These are phyloP conservation scores for Creontiades dilutus DNA, from an alignment of 2,888 invertebrate species.

Conservation along the genomic window DNA sequence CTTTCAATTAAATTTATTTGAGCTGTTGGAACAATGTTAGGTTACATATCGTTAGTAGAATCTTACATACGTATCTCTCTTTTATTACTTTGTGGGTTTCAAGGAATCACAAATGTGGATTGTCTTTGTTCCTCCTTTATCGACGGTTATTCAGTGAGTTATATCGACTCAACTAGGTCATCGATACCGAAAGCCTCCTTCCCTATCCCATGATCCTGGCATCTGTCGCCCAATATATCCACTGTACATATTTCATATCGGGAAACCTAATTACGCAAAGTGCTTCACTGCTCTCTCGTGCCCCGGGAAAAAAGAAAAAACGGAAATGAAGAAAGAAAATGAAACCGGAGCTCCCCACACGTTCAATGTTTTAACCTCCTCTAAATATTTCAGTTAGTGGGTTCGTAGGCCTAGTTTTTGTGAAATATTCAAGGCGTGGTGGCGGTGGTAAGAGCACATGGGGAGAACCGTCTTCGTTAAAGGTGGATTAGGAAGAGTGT, in stretches of 20 bases:
- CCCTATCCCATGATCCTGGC: neutral
- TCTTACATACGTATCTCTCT: no score
- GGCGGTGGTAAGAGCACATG: neutral
- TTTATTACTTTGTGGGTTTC: no score
- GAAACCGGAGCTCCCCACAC: constrained; percentile 17
- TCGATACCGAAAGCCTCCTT: neutral
- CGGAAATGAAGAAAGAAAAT: constrained; percentile 35
- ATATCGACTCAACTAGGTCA: no score
- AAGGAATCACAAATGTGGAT: no score
- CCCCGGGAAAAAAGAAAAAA: neutral
- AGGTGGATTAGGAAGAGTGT: constrained; percentile 37
- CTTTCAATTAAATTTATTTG: no score
- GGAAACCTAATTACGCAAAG: constrained; percentile 43
- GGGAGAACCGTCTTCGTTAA: neutral
- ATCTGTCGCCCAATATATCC: neutral
- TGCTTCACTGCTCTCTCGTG: neutral
- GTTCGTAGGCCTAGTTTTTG: constrained; percentile 37
- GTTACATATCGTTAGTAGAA: no score
- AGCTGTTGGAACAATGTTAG: no score
- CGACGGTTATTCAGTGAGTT: no score
- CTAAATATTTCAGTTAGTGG: constrained; percentile 44
- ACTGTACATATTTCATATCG: neutral
- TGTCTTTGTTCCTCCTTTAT: no score
- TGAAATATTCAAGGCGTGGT: constrained; percentile 24
- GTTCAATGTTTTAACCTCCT: constrained; percentile 22